Conservation (phyloP, 1,140 invertebrate genomes). For the Bemisia tabaci region DNA sequence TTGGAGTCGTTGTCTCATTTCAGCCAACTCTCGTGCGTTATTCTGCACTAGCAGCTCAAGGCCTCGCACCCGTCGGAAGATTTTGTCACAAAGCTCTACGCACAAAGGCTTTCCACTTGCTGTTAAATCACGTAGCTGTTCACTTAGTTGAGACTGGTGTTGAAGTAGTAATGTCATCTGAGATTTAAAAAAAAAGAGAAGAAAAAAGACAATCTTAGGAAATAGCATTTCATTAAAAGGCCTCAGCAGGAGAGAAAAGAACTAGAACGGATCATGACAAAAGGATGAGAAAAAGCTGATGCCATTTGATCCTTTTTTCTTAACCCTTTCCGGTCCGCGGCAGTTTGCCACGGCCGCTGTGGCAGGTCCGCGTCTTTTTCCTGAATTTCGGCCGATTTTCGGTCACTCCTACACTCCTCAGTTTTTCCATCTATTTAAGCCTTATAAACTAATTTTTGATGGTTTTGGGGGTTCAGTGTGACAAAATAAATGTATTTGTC, state of each 20-base stretch:
- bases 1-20: constrained; percentile 16
- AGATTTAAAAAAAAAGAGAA: background rate
- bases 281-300: background rate
- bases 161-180: constrained; percentile 18
- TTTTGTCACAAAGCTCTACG: constrained; percentile 18
- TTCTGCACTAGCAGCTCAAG: constrained; percentile 18
- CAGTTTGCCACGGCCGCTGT: too few species aligned
- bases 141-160: constrained; percentile 16
- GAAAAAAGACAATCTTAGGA: background rate
- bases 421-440: too few species aligned
- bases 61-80: constrained; percentile 18
- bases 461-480: background rate
- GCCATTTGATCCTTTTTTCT: background rate
- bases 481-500: background rate
- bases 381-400: too few species aligned
- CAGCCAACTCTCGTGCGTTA: constrained; percentile 19
- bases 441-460: background rate
- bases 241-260: background rate
- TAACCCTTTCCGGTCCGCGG: too few species aligned
- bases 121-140: constrained; percentile 13
- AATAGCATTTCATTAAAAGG: too few species aligned
- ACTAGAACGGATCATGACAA: background rate
- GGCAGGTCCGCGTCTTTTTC: too few species aligned
- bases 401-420: too few species aligned
- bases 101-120: constrained; percentile 11